Evolutionary conservation across 2,113 vertebrate species (phyloP), one percentile per base, ranked within the genome.

Genomic region (Prochilodus magdalenae): DNA sequence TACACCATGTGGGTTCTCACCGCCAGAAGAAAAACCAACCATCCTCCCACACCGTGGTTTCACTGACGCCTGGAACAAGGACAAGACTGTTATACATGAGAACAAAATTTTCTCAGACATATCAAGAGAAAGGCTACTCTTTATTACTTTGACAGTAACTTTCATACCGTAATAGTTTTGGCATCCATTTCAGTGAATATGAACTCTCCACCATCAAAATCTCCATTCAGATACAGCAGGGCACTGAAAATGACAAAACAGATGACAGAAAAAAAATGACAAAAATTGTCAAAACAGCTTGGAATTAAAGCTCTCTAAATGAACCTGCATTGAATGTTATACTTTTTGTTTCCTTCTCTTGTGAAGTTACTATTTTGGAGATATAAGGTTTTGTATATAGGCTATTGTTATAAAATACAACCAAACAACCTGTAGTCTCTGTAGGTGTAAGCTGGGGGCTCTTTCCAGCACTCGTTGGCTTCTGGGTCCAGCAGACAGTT

Each of bases 131-230:
- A 40, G 65, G 18, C 33, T 44, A 12, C 10, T 1, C 33, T 12
- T 40, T n/a, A 18, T 3, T 40, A 69, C 30, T 10, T 4, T 24
- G 30, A 67, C 18, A 67, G 0, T 10, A 62, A 49, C 5, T 33
- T 70, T 12, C 95, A 95, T 85, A 99, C 98, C 4, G 97, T 99
- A 30, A 99, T 92, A 0, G 97, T 99, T 92, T 99, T 98, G 86
- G 98, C 97, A 74, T 99, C 97, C 95, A 97, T 98, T 92, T 98
- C 94, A 0, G 98, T 99, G 89, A 99, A 99, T 87, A 99, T 98
- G 88, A 99, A 98, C 80, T 99, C 97, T 0, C 98, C 98, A 0
- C 98, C 98, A 88, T 98, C 96, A 27, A 99, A 99, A 89, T 99
- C 95, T 0, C 96, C 96, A 0, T 99, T 99, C 70, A 99, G 94